Evolutionary conservation across 2,888 invertebrate species (phyloP), one percentile per base, ranked within the genome.

Genomic region (Drosophila differens): DNA sequence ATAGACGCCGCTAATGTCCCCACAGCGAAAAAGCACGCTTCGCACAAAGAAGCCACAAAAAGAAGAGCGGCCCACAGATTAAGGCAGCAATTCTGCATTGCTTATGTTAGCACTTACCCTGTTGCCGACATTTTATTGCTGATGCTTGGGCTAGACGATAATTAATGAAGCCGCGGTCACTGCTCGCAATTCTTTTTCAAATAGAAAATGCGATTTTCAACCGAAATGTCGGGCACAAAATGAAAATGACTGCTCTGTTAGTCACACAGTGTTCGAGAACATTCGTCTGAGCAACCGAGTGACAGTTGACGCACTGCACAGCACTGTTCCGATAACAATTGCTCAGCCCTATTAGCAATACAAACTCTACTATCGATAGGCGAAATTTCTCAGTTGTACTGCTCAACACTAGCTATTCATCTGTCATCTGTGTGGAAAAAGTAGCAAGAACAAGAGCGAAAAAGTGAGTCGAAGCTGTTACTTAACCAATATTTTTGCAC

Each of bases 401-500:
- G 25, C 2, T 47, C 39, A 79, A 60, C 81, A 72, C 76, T 76
- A 10, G 10, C 51, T 47, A 32, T n/a, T 74, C 9, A 25, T 25
- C 65, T 78, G 70, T 63, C 79, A 78, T 68, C 74, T 78, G 82
- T 69, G 67, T 70, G 22, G 65, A 79, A 85, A 82, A 88, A 85
- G 30, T 67, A 83, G 74, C 61, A 87, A 84, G 79, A 89, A 54
- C 67, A 85, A 85, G 83, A 85, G 54, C 53, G 4, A 53, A 44
- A 79, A 89, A 87, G 85, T 89, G 81, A 83, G 84, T 82, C 64
- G 59, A 81, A 75, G 73, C 89, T 88, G 71, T 91, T 91, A 91
- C 91, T 91, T 91, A 91, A 91, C 91, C 86, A 82, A 81, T 73
- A 57, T 80, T 85, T 91, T 89, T 68, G 66, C 60, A 58, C 41